phyloP scores from a whole-genome alignment of 2,888 invertebrate genomes.

The Galerucella nymphaeae region DNA sequence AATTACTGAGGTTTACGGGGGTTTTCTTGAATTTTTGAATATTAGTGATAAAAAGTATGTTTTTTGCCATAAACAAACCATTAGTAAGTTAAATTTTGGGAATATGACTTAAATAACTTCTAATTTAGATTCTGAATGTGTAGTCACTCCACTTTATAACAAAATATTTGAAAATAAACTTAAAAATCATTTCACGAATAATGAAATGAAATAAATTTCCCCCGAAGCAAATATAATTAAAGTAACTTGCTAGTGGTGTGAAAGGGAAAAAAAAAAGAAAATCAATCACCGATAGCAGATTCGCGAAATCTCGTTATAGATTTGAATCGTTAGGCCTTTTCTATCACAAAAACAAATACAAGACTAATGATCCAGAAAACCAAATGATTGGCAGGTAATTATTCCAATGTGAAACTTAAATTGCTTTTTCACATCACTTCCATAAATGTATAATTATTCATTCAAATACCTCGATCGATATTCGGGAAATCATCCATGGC shows the following conservation, averaged over 20 bases:
- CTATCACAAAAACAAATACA: slow-evolving; percentile 34
- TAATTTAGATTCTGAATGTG: no score
- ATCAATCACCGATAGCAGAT: slow-evolving; percentile 26
- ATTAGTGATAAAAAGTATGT: no score
- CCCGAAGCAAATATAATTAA: not conserved
- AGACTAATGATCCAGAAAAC: slow-evolving; percentile 41
- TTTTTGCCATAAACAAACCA: no score
- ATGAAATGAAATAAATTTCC: not conserved
- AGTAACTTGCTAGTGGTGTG: not conserved
- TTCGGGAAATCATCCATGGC: slow-evolving; percentile 38
- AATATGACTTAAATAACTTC: no score
- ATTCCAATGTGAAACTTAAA: slow-evolving; percentile 42
- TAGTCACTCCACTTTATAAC: no score
- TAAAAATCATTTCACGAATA: not conserved
- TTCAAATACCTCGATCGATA: slow-evolving; percentile 39
- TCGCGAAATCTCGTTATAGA: slow-evolving; percentile 33
- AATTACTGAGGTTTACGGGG: no score
- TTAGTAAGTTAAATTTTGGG: no score
- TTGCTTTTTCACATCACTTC: slow-evolving; percentile 42
- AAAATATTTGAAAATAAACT: no score
- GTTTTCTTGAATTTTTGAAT: no score
- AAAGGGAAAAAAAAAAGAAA: slow-evolving; percentile 22
- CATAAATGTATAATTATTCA: slow-evolving; percentile 40
- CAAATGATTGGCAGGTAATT: slow-evolving; percentile 42
- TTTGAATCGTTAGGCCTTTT: slow-evolving; percentile 30